Evolutionary conservation across 2,113 vertebrate species (phyloP), one percentile per base, ranked within the genome.

Genomic region (Raphicerus campestris): DNA sequence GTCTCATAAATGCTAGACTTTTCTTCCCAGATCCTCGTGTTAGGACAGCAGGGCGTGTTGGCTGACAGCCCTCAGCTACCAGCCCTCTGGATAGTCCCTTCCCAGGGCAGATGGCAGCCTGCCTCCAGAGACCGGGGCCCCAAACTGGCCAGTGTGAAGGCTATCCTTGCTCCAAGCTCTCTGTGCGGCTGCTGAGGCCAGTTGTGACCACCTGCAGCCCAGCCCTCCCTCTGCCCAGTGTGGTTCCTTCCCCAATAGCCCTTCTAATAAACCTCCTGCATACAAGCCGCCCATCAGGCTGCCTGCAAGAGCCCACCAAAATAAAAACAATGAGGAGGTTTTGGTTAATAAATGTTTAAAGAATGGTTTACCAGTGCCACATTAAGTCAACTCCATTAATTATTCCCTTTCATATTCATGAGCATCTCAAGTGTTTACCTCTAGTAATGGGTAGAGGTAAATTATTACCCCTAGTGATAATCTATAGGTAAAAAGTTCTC

Each of bases 371-470:
- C 15, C 73, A 32, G 49, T 86, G 58, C 32, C 60, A 56, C 2
- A 0, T 89, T 77, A 26, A 15, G 3, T 73, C 51, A 30, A 28
- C 24, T 55, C 28, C 63, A 83, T 45, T 35, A 16, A 39, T 58
- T 66, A 35, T 13, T 85, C 39, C 73, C 39, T 61, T 83, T 82
- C 35, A 14, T 88, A 88, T n/a, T 87, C 53, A 32, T 51, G 49
- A 93, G n/a, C 73, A 81, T 26, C n/a, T 53, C 39, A 89, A 91
- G 45, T 49, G 47, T 81, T 58, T 49, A 56, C 28, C 32, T 55
- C 77, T 51, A 84, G 66, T 91, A 73, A 87, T 22, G 39, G 39
- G 39, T 42, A 42, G 39, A 42, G 39, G 39, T 42, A 42, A 42
- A 42, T 42, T 42, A 42, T 58, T 49, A 56, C 28, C 32, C 49